Base-by-base conservation (phyloP, 2,888 invertebrate species). In the Dynastes grantii region DNA sequence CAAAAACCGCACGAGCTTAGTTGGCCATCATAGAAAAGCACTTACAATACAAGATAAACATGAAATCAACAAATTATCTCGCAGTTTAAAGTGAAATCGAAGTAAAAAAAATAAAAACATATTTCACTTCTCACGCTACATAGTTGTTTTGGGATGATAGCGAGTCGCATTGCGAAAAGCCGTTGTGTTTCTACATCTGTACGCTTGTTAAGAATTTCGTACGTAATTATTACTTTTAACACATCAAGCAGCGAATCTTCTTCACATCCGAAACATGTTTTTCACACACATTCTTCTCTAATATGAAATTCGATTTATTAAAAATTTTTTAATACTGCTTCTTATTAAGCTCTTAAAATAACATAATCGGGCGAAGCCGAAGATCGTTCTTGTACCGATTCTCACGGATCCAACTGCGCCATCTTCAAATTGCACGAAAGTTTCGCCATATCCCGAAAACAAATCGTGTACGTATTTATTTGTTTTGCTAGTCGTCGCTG, bases 351-450 rank as follows among this genome's bases (percentile, higher is more conserved):
- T 6, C n/a, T 45, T 29, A 67, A 68, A 68, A 51, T 51, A 68
- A 51, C 5, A 51, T 27, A 68, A 68, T 11, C 29, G 29, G 45
- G 13, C 22, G 55, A 16, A 55, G 53, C 22, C 55, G 68, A 29
- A 68, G 68, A 51, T 68, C 68, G 29, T 51, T 68, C 51, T 51
- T 29, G 68, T 68, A 68, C 68, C n/a, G 9, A 68, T 68, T 68
- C 68, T 53, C 68, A 68, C 68, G 68, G 2, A 68, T 29, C 68
- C n/a, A 16, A 68, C 49, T 32, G 13, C 27, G 32, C 8, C 8
- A 68, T 51, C 51, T 11, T 68, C 49, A 51, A 67, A 22, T 22
- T 58, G 22, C n/a, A 9, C 22, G 16, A 58, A 58, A 58, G 22
- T 58, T 58, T 58, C 55, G 55, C 29, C 11, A 9, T 29, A 32